Conservation (phyloP, 2,888 invertebrate species). For the Endomychus coccineus region DNA sequence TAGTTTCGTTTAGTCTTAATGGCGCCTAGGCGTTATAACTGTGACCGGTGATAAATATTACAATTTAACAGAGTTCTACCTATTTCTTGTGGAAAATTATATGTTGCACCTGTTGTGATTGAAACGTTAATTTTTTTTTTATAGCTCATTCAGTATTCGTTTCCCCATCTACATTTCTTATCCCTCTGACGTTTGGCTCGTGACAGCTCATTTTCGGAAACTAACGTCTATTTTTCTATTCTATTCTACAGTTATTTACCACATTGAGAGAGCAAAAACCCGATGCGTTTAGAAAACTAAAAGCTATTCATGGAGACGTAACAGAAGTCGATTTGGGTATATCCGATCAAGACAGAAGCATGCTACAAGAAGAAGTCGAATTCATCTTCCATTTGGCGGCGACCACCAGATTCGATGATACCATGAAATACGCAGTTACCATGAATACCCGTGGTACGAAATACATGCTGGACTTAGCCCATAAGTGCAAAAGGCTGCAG, state of each 20-base stretch:
- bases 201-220: too few relatives aligned
- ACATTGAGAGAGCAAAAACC: constrained; percentile 53
- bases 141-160: too few relatives aligned
- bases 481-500: constrained; percentile 33
- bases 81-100: too few relatives aligned
- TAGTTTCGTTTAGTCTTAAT: too few relatives aligned
- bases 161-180: too few relatives aligned
- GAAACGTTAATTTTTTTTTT: too few relatives aligned
- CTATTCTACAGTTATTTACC: constrained; percentile 79
- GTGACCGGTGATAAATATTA: too few relatives aligned
- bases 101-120: too few relatives aligned
- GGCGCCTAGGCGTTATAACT: too few relatives aligned
- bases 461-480: constrained; percentile 33
- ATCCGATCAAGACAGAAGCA: constrained; percentile 41
- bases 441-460: constrained; percentile 53
- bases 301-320: constrained; percentile 49
- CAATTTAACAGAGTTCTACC: too few relatives aligned
- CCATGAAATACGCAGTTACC: constrained; percentile 53
- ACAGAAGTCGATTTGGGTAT: constrained; percentile 43
- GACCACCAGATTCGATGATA: constrained; percentile 64
- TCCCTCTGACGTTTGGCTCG: too few relatives aligned
- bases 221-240: too few relatives aligned
- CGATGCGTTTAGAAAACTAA: constrained; percentile 49
- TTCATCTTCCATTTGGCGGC: constrained; percentile 67
- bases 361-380: constrained; percentile 48